phyloP scores from a whole-genome alignment of 2,888 invertebrate species.

The Xestoiulus laeticollis region DNA sequence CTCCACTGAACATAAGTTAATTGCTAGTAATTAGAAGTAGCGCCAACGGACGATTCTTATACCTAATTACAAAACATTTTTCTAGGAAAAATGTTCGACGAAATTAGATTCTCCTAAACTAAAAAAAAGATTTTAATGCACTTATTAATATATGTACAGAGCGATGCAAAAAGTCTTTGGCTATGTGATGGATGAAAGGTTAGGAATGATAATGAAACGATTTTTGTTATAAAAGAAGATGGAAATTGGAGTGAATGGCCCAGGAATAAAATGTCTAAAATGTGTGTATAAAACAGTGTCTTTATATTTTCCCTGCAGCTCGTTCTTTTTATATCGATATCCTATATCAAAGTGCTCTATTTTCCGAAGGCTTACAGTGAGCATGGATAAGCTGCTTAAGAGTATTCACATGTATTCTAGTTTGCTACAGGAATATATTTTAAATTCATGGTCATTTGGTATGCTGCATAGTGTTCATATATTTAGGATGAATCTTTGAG shows the following conservation, averaged over 20 bases:
- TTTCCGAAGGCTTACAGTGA: neutral
- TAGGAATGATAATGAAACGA: no score
- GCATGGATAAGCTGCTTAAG: neutral
- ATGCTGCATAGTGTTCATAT: no score
- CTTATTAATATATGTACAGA: neutral
- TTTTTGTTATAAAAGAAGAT: no score
- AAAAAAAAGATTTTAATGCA: neutral
- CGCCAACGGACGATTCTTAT: neutral
- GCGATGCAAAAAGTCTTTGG: neutral
- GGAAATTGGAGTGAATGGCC: no score
- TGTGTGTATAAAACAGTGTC: no score
- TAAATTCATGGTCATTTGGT: no score
- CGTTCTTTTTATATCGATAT: neutral
- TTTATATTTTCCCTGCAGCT: neutral
- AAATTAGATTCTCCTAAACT: neutral
- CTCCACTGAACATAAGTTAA: constrained; percentile 25
- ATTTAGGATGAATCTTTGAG: no score
- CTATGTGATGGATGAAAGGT: no score
- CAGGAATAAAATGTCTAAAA: no score
- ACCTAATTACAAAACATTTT: neutral
- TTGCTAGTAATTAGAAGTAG: constrained; percentile 10
- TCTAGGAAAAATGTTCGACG: neutral
- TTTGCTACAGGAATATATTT: no score
- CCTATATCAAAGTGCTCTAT: neutral
- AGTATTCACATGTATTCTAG: neutral